Percentiles rank a stretch among this genome's conserved stretches.
phyloP scores from a whole-genome alignment of 2,888 invertebrate genomes.

The Cheilosia vernalis region DNA sequence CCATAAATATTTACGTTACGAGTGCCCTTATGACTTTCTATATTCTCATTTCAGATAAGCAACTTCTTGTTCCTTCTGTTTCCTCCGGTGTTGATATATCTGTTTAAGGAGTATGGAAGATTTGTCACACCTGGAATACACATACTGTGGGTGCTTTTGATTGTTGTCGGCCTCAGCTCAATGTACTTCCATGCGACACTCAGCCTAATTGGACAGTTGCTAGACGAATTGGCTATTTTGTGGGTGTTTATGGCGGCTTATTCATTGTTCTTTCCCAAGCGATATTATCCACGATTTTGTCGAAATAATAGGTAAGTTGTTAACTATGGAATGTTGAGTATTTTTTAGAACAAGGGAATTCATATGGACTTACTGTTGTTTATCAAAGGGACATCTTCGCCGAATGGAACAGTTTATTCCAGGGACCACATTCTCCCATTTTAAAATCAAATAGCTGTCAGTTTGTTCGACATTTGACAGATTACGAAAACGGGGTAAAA shows the following conservation, averaged over 20 bases:
- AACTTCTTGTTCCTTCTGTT: slow-evolving; percentile 90
- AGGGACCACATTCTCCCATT: no score
- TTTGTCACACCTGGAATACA: slow-evolving; percentile 91
- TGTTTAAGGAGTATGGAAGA: slow-evolving; percentile 90
- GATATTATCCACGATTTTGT: slow-evolving; percentile 88
- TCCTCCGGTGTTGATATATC: slow-evolving; percentile 90
- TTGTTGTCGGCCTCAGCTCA: slow-evolving; percentile 91
- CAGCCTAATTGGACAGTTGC: slow-evolving; percentile 90
- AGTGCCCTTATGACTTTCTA: neutral
- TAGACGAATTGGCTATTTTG: slow-evolving; percentile 92
- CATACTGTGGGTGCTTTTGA: slow-evolving; percentile 91
- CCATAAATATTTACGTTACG: neutral
- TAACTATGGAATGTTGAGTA: neutral
- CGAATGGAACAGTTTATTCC: no score
- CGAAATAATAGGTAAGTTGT: slow-evolving; percentile 86
- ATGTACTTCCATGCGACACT: slow-evolving; percentile 94
- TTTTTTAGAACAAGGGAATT: no score
- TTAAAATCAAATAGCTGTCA: no score
- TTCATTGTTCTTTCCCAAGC: slow-evolving; percentile 89
- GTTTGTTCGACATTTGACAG: no score
- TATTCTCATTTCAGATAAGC: slow-evolving; percentile 86
- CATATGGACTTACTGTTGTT: no score
- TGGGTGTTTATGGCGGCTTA: slow-evolving; percentile 92
- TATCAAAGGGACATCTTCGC: no score
- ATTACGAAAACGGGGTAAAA: no score